Evolutionary conservation across 1,140 invertebrate genomes (phyloP), one percentile per base, ranked within the genome.

Genomic region (Tetramorium parvispinum): DNA sequence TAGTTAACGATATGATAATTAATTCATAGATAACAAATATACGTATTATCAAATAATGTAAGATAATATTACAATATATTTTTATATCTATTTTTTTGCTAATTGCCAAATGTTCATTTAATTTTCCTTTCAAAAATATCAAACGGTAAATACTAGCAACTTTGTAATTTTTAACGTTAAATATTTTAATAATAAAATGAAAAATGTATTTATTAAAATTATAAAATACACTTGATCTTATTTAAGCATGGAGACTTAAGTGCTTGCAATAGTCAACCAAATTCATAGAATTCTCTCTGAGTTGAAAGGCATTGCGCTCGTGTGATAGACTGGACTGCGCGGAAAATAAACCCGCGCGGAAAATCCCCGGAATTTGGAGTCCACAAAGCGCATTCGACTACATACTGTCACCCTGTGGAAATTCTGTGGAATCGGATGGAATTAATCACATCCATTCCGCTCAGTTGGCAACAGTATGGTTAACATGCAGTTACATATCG

Each of bases 341-440:
- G 24, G 11, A 49, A 79, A 66, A 66, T 79, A 46, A 53, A 40
- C 13, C 3, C 32, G n/a, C 49, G 32, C 11, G 37, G 10, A 57
- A 81, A 81, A 81, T 81, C 3, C 27, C 5, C 18, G 46, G 46
- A 66, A 79, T 79, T 66, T 24, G 21, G 40, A 66, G 46, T 51
- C 27, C 43, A 24, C 49, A 68, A 68, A 81, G 16, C 16, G 49
- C 21, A 43, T 5, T 27, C 63, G 51, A 81, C 18, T 7, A 78
- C 40, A n/a, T 11, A 27, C 13, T 27, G 61, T 81, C 37, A 32
- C 10, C 63, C 49, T 27, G 8, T 66, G 32, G 46, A 16, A 81
- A 70, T 71, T 71, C 51, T 71, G 51, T 40, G 37, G 32, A 66
- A 79, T 79, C 61, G 32, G 61, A 70, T 70, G 16, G 65, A 81